These are phyloP conservation scores for Platanista minor DNA, from an alignment of 2,113 vertebrate species.

Conservation along the genomic window DNA sequence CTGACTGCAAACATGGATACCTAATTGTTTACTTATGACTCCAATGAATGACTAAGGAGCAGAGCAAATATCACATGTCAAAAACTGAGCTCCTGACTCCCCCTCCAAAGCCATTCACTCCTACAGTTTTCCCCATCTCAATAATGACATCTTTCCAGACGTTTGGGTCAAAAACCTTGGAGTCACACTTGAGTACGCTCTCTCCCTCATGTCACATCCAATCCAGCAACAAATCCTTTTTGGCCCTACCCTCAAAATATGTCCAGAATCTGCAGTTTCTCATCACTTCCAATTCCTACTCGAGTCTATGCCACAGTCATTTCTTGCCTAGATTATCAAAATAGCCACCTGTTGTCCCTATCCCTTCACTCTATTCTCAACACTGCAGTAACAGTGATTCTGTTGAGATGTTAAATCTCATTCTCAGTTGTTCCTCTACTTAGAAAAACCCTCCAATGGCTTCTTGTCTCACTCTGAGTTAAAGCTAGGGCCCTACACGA, in stretches of 20 bases:
- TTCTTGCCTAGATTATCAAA: background rate
- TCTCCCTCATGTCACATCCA: background rate
- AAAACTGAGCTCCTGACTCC: conserved; percentile 6
- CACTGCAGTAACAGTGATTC: background rate
- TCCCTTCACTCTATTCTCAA: background rate
- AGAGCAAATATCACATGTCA: background rate
- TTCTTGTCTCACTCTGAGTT: background rate
- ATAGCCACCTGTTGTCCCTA: background rate
- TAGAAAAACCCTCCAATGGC: background rate
- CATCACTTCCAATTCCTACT: background rate
- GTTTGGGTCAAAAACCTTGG: background rate
- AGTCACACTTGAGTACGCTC: background rate
- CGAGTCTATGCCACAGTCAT: background rate
- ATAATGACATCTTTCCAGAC: background rate
- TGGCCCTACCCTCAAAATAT: background rate
- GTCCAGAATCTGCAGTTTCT: background rate
- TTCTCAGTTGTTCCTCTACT: background rate
- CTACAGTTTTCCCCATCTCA: background rate
- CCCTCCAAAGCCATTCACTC: background rate
- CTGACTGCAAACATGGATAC: background rate
- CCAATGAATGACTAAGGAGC: background rate
- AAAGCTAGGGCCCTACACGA: background rate
- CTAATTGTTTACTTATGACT: background rate
- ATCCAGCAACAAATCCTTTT: background rate
- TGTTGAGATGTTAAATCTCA: background rate